Base-by-base conservation (phyloP, 2,797 vertebrate species). In the Rhinichthys osculus region DNA sequence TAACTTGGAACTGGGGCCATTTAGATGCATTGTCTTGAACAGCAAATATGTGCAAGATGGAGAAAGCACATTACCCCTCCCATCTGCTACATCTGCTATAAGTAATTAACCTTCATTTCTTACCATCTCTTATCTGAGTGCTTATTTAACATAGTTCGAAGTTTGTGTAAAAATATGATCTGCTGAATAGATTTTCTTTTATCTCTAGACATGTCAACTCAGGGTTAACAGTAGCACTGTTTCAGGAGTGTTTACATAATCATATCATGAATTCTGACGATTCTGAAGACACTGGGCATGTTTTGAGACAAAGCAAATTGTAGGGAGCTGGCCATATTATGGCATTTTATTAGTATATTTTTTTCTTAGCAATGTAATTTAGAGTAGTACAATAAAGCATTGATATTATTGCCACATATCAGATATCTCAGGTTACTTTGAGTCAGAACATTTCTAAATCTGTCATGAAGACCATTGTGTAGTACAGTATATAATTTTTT, bases 11-110 rank as follows among this genome's bases (percentile, higher is more conserved):
- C 82, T 23, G 16, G 0, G 0, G 0, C 3, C 40, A 1, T 95
- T 92, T 10, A 92, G 0, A 62, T 96, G 95, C 0, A 0, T 2
- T 0, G 90, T 95, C 44, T 79, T 35, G 27, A 94, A 91, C 14
- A 86, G 81, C 84, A 89, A 23, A 1, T 81, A 74, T 40, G 21
- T 0, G 0, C 17, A 52, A 70, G 89, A 92, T 90, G 72, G 16
- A n/a, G 0, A 35, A 88, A 21, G 0, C 0, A 1, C 33, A 13
- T 0, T 27, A 30, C 2, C 0, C 38, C 38, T 38, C 38, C 5
- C 38, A 38, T 38, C 38, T 38, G 38, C 35, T 38, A n/a, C 2
- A 7, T 10, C 44, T 42, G 38, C 70, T 17, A 7, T 0, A 23
- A 0, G 72, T 84, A 84, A 82, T 27, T 30, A 42, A 77, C 23